Conservation (phyloP, 2,113 vertebrate genomes). For the Kobus ellipsiprymnus region DNA sequence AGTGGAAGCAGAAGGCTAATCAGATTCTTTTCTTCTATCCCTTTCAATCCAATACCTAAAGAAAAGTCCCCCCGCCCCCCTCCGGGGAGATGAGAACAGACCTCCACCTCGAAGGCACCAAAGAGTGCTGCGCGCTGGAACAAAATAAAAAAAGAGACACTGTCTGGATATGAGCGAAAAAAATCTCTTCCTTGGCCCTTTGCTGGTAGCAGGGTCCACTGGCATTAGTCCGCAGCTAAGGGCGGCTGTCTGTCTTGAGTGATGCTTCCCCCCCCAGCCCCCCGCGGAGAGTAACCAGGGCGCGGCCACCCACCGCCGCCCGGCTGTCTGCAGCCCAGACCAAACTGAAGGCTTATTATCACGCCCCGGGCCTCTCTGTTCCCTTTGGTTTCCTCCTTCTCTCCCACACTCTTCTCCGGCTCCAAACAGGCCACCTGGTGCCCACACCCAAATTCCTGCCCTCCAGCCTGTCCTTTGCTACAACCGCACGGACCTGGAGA, state of each 20-base stretch:
- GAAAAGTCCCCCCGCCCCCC: background rate
- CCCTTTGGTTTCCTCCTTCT: conserved; percentile 62
- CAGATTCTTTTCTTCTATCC: background rate
- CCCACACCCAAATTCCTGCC: conserved; percentile 47
- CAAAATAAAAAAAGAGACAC: conserved; percentile 47
- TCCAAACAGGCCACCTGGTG: conserved; percentile 40
- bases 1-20: background rate
- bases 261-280: background rate
- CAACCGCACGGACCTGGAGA: background rate
- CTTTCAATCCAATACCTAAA: background rate
- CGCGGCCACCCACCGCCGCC: conserved; percentile 41
- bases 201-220: background rate
- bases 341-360: conserved; percentile 63
- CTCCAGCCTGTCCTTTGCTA: background rate
- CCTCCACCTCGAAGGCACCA: conserved; percentile 28
- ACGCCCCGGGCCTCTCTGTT: background rate
- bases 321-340: background rate
- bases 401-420: conserved; percentile 58
- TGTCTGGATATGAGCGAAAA: conserved; percentile 38
- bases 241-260: background rate
- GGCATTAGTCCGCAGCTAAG: background rate
- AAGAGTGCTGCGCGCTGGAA: background rate
- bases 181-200: background rate
- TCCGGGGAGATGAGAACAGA: conserved; percentile 29
- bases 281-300: background rate